phyloP scores from a whole-genome alignment of 2,888 invertebrate species.

The Rhyacophila evoluta region DNA sequence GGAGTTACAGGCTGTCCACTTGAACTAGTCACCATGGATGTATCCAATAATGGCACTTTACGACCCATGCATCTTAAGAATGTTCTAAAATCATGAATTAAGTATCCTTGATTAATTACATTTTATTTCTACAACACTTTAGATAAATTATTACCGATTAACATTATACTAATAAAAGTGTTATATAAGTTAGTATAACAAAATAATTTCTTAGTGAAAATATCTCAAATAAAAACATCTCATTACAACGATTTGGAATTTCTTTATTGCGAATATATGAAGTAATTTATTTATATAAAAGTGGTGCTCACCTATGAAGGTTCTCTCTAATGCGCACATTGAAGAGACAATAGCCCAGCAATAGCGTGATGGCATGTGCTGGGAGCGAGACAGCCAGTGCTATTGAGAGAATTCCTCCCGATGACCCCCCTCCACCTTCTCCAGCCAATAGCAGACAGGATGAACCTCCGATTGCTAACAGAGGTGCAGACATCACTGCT shows the following conservation, averaged over 20 bases:
- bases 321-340: slow-evolving; percentile 88
- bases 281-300: neutral
- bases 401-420: slow-evolving; percentile 78
- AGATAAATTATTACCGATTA: too few species aligned
- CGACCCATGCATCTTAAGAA: slow-evolving; percentile 83
- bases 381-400: slow-evolving; percentile 82
- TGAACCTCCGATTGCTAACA: slow-evolving; percentile 89
- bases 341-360: slow-evolving; percentile 88
- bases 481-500: slow-evolving; percentile 86
- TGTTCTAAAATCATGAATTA: slow-evolving; percentile 70
- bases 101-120: too few species aligned
- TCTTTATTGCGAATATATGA: too few species aligned
- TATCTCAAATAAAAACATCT: too few species aligned
- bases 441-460: slow-evolving; percentile 69
- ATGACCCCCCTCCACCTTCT: slow-evolving; percentile 81
- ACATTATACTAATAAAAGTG: too few species aligned
- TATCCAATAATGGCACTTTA: slow-evolving; percentile 84
- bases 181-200: too few species aligned
- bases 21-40: slow-evolving; percentile 78
- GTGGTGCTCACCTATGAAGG: slow-evolving; percentile 66
- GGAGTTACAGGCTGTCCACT: slow-evolving; percentile 82
- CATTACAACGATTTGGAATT: too few species aligned
- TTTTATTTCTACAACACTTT: too few species aligned
- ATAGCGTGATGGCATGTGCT: slow-evolving; percentile 84
- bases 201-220: too few species aligned